Base-by-base conservation (phyloP, 2,113 vertebrate genomes). In the Phaethornis superciliosus region DNA sequence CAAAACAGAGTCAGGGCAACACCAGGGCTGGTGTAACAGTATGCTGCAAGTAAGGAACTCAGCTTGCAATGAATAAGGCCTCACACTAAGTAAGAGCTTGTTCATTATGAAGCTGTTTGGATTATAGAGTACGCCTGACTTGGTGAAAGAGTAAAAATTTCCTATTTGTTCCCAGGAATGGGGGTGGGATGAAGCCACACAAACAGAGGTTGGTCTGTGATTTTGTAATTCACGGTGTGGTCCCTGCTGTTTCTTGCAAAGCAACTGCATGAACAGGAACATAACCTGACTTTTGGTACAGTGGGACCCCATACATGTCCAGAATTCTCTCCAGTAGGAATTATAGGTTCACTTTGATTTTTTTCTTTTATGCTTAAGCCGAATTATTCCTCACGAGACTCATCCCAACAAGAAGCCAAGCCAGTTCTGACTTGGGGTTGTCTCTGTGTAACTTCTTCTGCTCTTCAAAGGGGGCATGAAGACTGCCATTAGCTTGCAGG, bases 41-140 rank as follows among this genome's bases (percentile, higher is more conserved):
- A 24, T 37, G 46, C 67, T 83, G 58, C 84, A 81, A 93, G 72
- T 58, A 68, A 83, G 37, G 52, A 84, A 67, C 68, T 46, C 59
- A 64, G 64, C 44, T 28, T 83, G 77, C 72, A 88, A 23, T 95
- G 91, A 92, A 92, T 91, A 85, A 94, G 79, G 65, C 69, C 79
- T 96, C 90, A 93, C 71, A 84, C 63, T 91, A 81, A 96, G 90
- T 71, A 91, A 92, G 85, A 74, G 46, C 71, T 87, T 87, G 69
- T 88, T 96, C 94, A 89, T 94, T 75, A 81, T 76, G 76, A 81
- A 92, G 44, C 77, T 8, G 5, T 68, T 84, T 74, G 85, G 79
- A 47, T 95, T 96, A 95, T 70, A 92, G 72, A 72, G 60, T 89
- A 60, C 84, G 89, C 79, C 81, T 76, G 88, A 91, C 79, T 86